These are phyloP conservation scores for Decapterus maruadsi DNA, from an alignment of 2,797 vertebrate species.

Conservation along the genomic window DNA sequence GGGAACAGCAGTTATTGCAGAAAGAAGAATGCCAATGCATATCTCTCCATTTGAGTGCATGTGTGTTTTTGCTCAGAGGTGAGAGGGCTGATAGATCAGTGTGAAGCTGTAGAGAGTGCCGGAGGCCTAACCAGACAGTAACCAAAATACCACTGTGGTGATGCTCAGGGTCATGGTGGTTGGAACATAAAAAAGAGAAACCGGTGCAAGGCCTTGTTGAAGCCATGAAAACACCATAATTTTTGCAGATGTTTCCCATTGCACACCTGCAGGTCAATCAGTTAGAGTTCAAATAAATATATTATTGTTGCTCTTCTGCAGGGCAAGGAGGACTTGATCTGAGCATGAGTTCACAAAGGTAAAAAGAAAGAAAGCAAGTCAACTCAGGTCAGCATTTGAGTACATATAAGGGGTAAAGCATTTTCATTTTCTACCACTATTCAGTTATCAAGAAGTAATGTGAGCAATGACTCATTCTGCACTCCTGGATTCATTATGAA, in stretches of 20 bases:
- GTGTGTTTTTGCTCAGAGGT: neutral
- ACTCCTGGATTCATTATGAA: neutral
- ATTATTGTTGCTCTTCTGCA: neutral
- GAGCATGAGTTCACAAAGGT: neutral
- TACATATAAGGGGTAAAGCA: neutral
- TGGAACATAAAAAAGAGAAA: slow-evolving; percentile 83
- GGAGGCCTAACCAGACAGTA: slow-evolving; percentile 84
- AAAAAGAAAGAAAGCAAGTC: neutral
- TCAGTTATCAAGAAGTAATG: neutral
- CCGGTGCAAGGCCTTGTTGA: slow-evolving; percentile 49
- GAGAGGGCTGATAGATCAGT: slow-evolving; percentile 29
- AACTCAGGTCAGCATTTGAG: slow-evolving; percentile 1
- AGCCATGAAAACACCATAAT: slow-evolving; percentile 29
- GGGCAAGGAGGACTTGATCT: neutral
- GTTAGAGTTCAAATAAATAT: neutral
- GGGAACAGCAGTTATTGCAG: no score
- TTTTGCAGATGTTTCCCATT: slow-evolving; percentile 12
- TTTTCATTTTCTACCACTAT: neutral
- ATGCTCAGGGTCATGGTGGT: slow-evolving; percentile 87
- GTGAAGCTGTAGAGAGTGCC: slow-evolving; percentile 38
- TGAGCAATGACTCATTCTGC: neutral
- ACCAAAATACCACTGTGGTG: slow-evolving; percentile 91
- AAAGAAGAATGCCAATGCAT: neutral
- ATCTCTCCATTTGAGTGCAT: neutral
- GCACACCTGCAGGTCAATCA: neutral